phyloP scores from a whole-genome alignment of 2,888 invertebrate species.

The Melanotus villosus region DNA sequence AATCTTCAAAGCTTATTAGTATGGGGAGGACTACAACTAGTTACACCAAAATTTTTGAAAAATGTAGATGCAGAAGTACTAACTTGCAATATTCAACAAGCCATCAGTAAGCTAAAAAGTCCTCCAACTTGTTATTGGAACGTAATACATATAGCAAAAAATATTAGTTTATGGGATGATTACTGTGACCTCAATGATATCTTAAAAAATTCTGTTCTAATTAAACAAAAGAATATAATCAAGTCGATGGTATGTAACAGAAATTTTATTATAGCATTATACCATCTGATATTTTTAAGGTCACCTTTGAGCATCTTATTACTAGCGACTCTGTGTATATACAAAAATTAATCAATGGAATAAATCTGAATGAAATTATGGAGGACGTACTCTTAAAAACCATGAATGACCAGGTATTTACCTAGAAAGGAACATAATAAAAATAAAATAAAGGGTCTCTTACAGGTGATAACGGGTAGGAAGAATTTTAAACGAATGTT shows the following conservation, averaged over 20 bases:
- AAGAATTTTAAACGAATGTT: slow-evolving; percentile 56
- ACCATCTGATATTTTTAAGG: slow-evolving; percentile 52
- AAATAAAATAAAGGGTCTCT: too few relatives aligned
- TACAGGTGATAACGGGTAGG: slow-evolving; percentile 58
- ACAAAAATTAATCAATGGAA: slow-evolving; percentile 56
- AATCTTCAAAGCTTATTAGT: slow-evolving; percentile 36
- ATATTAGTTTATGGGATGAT: slow-evolving; percentile 50
- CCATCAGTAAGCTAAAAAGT: slow-evolving; percentile 26
- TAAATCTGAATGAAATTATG: slow-evolving; percentile 59
- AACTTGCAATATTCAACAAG: slow-evolving; percentile 39
- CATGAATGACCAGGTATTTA: slow-evolving; percentile 57
- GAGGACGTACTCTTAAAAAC: slow-evolving; percentile 61
- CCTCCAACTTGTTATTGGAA: slow-evolving; percentile 42
- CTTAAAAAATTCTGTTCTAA: slow-evolving; percentile 57
- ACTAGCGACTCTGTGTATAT: slow-evolving; percentile 53
- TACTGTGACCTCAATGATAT: slow-evolving; percentile 53
- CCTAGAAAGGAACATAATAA: too few relatives aligned
- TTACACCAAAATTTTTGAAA: slow-evolving; percentile 36
- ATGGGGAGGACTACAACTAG: slow-evolving; percentile 31
- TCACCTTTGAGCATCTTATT: slow-evolving; percentile 56
- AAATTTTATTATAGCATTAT: neutral
- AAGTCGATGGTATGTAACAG: slow-evolving; percentile 53
- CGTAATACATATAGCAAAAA: slow-evolving; percentile 31
- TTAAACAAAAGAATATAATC: slow-evolving; percentile 53
- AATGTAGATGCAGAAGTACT: slow-evolving; percentile 35